Percentiles rank a stretch among this genome's conserved stretches.
Conservation (phyloP, 2,113 vertebrate genomes). For the Equus przewalskii region DNA sequence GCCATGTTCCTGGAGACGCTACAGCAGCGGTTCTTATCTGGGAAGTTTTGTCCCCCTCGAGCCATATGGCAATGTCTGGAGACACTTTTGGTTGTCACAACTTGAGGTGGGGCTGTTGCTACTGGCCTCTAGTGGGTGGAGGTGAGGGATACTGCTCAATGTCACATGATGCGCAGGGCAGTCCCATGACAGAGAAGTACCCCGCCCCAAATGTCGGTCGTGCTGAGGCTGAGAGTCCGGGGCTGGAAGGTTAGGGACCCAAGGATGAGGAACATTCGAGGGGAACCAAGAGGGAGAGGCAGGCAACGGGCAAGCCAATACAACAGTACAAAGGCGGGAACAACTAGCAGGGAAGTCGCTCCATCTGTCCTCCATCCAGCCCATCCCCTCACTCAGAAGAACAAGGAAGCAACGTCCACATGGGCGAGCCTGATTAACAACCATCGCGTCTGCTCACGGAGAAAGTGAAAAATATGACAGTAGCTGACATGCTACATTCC, state of each 20-base stretch:
- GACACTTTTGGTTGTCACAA: background rate
- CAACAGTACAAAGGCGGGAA: background rate
- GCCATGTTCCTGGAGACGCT: too few species aligned
- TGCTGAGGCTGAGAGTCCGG: background rate
- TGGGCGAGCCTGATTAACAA: rapidly evolving
- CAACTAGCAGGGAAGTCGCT: too few species aligned
- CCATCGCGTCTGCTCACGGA: background rate
- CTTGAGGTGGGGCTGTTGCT: background rate
- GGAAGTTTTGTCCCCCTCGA: background rate
- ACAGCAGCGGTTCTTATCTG: background rate
- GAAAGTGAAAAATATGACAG: background rate
- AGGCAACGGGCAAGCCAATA: background rate
- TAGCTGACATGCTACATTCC: background rate
- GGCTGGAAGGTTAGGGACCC: background rate
- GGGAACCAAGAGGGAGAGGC: background rate
- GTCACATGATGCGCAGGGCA: background rate
- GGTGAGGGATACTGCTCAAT: background rate
- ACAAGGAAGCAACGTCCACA: rapidly evolving
- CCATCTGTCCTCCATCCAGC: too few species aligned
- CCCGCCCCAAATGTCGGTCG: rapidly evolving
- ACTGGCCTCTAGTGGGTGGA: background rate
- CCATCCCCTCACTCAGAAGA: background rate
- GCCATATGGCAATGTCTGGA: background rate
- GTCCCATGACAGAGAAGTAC: rapidly evolving
- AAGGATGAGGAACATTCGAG: background rate